Percentiles rank a stretch among this genome's conserved stretches.
Evolutionary conservation across 2,113 vertebrate genomes (phyloP).

Genomic region (Myotis brandtii): DNA sequence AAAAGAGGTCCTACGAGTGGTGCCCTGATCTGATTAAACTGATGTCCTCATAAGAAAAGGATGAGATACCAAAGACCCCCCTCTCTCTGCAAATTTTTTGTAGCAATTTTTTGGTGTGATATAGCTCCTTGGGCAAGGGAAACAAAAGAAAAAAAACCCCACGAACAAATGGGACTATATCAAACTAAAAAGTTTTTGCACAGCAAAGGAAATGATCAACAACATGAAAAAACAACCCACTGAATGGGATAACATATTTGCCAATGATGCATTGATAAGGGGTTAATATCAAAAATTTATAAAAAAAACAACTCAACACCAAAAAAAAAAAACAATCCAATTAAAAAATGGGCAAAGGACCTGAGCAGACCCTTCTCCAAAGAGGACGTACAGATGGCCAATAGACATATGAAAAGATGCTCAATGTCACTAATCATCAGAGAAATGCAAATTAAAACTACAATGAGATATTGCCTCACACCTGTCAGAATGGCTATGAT

Average conservation of each 20-base stretch:
- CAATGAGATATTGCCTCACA: background rate
- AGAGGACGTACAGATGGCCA: background rate
- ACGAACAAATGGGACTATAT: too few relatives aligned
- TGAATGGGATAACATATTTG: too few relatives aligned
- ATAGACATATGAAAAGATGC: background rate
- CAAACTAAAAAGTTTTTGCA: too few relatives aligned
- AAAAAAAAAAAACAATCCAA: background rate
- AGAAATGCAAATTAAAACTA: background rate
- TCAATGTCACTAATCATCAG: background rate
- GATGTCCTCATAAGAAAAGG: background rate
- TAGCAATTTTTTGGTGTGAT: too few relatives aligned
- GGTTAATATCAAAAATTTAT: background rate
- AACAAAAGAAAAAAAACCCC: too few relatives aligned
- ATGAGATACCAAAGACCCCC: background rate
- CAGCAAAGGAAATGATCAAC: too few relatives aligned
- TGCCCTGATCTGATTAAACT: background rate
- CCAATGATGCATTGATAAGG: too few relatives aligned
- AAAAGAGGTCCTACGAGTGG: background rate
- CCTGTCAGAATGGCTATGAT: background rate
- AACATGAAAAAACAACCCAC: too few relatives aligned
- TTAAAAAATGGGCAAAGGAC: background rate
- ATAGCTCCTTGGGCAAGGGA: too few relatives aligned
- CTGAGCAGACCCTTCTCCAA: background rate
- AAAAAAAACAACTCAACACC: background rate
- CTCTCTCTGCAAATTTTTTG: too few relatives aligned